Evolutionary conservation across 1,140 invertebrate species (phyloP), one percentile per base, ranked within the genome.

Genomic region (Sarcophaga bullata): DNA sequence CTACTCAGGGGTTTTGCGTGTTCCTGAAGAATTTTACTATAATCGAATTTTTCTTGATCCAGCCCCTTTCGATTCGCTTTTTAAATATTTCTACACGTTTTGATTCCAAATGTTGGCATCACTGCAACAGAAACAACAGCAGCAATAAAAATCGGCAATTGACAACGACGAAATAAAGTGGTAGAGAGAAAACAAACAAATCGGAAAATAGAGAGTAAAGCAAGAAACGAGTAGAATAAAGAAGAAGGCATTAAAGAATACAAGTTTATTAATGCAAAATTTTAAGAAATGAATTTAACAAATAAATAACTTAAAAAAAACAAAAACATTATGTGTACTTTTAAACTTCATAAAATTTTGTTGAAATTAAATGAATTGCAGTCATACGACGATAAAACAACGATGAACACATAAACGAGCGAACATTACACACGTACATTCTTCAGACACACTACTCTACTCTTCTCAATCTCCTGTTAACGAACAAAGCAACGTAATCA

Each of bases 81-180:
- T 37, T 37, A 37, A 37, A 37, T 37, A 37, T 37, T 37, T 37
- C 25, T 37, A 37, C 25, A 37, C 25, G 25, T 37, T 37, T 37
- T 37, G 25, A 37, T 37, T 37, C 1, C 25, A 37, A 37, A 37
- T 37, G 25, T 37, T 37, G 25, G 25, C 25, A 37, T 37, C 25
- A 37, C 25, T 46, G 54, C 72, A 25, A 46, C 81, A 73, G 47
- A 15, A 19, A 15, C 50, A 62, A 54, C 50, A 54, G 46, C 19
- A 82, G 54, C 75, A 82, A 15, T 80, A 37, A 82, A 68, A 49
- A 75, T 68, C 54, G 80, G 58, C 82, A 82, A 75, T 58, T 76
- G 73, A 82, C 52, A 78, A 78, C 75, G 75, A 78, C n/a, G 50
- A 76, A n/a, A 76, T 5, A 3, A 76, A 49, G 73, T 48, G 15